Evolutionary conservation across 2,888 invertebrate genomes (phyloP).

Genomic region (Dascillus cervinus): DNA sequence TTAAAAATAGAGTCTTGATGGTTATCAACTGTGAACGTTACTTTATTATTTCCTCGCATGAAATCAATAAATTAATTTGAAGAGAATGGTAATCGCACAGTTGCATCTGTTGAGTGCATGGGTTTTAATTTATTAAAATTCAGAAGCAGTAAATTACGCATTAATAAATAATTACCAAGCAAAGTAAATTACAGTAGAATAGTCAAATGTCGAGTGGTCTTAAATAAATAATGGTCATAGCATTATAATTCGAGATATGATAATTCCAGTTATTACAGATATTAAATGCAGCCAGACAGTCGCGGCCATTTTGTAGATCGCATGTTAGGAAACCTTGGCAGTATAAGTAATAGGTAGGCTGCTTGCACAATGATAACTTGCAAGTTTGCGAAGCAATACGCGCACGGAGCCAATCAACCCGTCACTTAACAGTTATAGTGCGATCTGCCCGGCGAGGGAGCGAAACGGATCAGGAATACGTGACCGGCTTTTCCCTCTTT

Average conservation of each 20-base stretch:
- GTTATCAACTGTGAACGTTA: too few species aligned
- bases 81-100: too few species aligned
- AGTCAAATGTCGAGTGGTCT: conserved; percentile 25
- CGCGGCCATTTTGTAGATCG: conserved; percentile 25
- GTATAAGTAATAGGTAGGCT: conserved; percentile 27
- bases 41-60: too few species aligned
- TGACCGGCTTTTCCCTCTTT: too few species aligned
- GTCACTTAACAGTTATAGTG: too few species aligned
- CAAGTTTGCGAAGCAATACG: conserved; percentile 18
- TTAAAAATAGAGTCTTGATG: too few species aligned
- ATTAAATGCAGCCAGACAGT: conserved; percentile 26
- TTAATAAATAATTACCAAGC: conserved; percentile 18
- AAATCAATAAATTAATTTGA: too few species aligned
- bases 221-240: conserved; percentile 30
- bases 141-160: conserved; percentile 10
- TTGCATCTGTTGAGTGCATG: too few species aligned
- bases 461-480: too few species aligned
- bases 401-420: conserved; percentile 13
- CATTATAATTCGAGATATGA: conserved; percentile 29
- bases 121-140: conserved; percentile 6
- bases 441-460: too few species aligned
- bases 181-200: conserved; percentile 18
- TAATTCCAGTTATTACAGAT: conserved; percentile 29
- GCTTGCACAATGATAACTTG: conserved; percentile 27
- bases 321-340: conserved; percentile 26